These are phyloP conservation scores for Natrix natrix DNA, from an alignment of 2,797 vertebrate species.

Conservation along the genomic window DNA sequence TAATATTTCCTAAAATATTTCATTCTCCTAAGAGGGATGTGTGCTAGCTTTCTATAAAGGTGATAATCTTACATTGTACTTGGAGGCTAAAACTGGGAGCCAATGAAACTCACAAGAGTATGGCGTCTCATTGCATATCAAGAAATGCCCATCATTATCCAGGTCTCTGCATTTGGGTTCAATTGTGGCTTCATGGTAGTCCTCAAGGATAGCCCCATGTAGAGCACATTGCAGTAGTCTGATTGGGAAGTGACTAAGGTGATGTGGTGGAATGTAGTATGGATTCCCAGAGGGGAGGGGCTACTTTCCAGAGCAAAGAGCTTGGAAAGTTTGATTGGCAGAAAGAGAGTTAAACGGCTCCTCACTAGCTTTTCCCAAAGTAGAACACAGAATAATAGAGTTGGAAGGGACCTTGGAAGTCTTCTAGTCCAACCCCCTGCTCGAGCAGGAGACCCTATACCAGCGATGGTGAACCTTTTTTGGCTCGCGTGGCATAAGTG, in stretches of 20 bases:
- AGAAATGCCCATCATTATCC: neutral
- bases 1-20: no score
- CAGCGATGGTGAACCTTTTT: no score
- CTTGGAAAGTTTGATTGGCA: neutral
- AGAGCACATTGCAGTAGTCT: neutral
- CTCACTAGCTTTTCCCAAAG: neutral
- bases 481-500: no score
- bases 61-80: neutral
- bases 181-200: neutral
- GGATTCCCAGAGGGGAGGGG: neutral
- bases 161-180: neutral
- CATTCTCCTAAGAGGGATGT: no score
- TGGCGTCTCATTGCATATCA: neutral
- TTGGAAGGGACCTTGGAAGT: neutral
- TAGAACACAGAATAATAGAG: neutral
- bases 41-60: neutral
- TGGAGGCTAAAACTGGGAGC: neutral
- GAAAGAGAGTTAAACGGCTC: neutral
- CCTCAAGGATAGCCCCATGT: neutral
- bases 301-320: neutral
- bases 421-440: neutral
- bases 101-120: neutral
- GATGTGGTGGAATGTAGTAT: neutral
- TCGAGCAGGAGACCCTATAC: neutral
- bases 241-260: neutral